Conservation (phyloP, 92 coral and sea anemone genomes). For the Parazoanthus swiftii region DNA sequence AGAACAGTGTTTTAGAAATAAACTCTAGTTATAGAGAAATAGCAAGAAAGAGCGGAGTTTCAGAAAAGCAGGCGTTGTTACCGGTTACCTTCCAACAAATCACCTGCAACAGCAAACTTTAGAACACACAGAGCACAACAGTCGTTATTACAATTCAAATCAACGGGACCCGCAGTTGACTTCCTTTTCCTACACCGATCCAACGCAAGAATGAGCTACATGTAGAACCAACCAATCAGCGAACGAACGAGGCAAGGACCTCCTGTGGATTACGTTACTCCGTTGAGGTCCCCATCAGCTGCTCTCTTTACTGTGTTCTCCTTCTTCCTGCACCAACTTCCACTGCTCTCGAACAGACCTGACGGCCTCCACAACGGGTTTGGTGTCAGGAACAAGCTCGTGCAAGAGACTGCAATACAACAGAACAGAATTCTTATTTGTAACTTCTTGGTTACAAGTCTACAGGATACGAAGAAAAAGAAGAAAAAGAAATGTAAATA, state of each 20-base stretch:
- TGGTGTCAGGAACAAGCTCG: slow-evolving; percentile 20
- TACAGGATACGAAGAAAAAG: too few relatives aligned
- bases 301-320: neutral
- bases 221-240: neutral
- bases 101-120: neutral
- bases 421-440: too few relatives aligned
- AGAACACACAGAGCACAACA: neutral
- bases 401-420: slow-evolving; percentile 13
- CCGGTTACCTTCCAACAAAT: too few relatives aligned
- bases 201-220: too few relatives aligned
- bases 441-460: too few relatives aligned
- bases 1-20: too few relatives aligned
- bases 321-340: slow-evolving; percentile 5
- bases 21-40: too few relatives aligned
- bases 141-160: neutral
- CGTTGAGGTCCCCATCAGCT: neutral
- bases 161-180: neutral
- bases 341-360: slow-evolving; percentile 13
- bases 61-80: neutral
- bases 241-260: neutral
- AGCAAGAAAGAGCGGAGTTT: neutral
- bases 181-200: too few relatives aligned
- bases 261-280: neutral
- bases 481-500: neutral
- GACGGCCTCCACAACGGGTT: slow-evolving; percentile 9